Base-by-base conservation (phyloP, 1,140 invertebrate genomes). In the Formica selysi region DNA sequence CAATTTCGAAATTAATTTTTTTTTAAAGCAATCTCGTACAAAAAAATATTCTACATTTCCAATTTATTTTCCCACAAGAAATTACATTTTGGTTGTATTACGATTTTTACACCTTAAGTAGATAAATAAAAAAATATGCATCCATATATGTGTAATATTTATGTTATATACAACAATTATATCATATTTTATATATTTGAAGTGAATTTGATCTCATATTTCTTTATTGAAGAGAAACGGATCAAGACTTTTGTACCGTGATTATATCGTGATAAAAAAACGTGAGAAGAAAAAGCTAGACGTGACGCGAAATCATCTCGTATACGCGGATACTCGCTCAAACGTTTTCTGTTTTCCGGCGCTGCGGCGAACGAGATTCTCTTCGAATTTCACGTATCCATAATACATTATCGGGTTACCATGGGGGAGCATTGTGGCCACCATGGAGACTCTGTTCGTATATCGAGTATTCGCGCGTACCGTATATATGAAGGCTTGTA, bases 401-500 rank as follows among this genome's bases (percentile, higher is more conserved):
- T 87, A 89, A 89, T 90, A 84, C 89, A 91, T 91, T 88, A 92
- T 90, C 91, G 83, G 71, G 89, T 92, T 91, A 89, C 91, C 83
- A 91, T 92, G 57, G 81, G 90, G 90, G 90, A 90, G 85, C 76
- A 91, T 91, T 91, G 90, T 90, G 86, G 88, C 71, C 88, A 83
- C 79, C 62, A 80, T 91, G 89, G 86, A 88, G 78, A 78, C 76
- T 59, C 65, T 71, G 83, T 85, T 91, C 86, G 68, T 89, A 85
- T 78, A 91, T 88, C 86, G 85, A 76, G 61, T 38, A 85, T 29
- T 61, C 86, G 89, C 64, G 62, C 44, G 41, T 44, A 62, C 51
- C 57, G 86, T 79, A 78, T 76, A 70, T 76, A 79, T 68, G 67
- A 83, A 90, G 62, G 89, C 86, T 87, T 91, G 83, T 86, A 90